Evolutionary conservation across 2,888 invertebrate species (phyloP).

Genomic region (Mythimna pallens): DNA sequence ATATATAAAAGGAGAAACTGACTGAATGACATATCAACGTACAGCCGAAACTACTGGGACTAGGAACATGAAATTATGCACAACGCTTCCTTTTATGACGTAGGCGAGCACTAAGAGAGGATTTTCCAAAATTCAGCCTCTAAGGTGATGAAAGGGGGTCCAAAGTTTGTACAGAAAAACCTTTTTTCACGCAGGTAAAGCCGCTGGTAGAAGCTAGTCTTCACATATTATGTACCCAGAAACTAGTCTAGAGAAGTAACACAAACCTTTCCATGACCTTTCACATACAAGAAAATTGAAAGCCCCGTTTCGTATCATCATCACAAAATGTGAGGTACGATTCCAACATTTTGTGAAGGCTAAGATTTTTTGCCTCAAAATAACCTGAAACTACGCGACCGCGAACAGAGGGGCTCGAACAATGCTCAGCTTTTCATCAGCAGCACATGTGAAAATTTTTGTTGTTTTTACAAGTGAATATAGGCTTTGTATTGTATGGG

Average conservation of each 20-base stretch:
- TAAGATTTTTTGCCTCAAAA: conserved; percentile 51
- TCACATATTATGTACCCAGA: not conserved
- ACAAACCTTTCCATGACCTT: conserved; percentile 22
- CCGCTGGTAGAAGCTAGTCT: too few relatives aligned
- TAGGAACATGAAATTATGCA: too few relatives aligned
- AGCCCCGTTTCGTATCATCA: conserved; percentile 25
- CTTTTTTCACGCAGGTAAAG: too few relatives aligned
- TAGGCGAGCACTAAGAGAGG: too few relatives aligned
- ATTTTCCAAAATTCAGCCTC: too few relatives aligned
- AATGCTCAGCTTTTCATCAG: conserved; percentile 60
- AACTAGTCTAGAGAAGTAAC: not conserved
- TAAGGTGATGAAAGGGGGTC: too few relatives aligned
- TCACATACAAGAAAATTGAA: conserved; percentile 11
- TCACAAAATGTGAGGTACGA: conserved; percentile 27
- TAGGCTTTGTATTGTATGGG: conserved; percentile 34
- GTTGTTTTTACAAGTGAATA: conserved; percentile 46
- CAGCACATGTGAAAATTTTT: conserved; percentile 33
- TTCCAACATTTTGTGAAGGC: conserved; percentile 35
- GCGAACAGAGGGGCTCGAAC: conserved; percentile 45
- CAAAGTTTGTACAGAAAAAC: too few relatives aligned
- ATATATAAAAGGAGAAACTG: too few relatives aligned
- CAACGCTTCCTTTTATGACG: too few relatives aligned
- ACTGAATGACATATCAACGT: too few relatives aligned
- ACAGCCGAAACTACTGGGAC: too few relatives aligned
- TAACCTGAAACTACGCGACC: conserved; percentile 45